These are phyloP conservation scores for Tenthredo scrophulariae DNA, from an alignment of 2,888 invertebrate genomes.

Conservation along the genomic window DNA sequence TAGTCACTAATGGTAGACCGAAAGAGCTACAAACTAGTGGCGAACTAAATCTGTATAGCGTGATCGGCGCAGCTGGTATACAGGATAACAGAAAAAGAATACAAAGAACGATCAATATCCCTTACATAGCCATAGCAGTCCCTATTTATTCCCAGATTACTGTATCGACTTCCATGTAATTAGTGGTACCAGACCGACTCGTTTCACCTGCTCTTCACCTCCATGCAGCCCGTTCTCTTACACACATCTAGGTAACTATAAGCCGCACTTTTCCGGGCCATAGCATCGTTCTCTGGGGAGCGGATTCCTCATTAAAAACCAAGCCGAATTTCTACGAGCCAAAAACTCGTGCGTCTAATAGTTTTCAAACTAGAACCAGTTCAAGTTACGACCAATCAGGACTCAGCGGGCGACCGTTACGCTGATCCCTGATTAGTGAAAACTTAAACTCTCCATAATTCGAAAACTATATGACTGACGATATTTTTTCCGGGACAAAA, in stretches of 20 bases:
- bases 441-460: neutral
- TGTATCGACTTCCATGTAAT: slow-evolving; percentile 46
- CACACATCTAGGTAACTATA: neutral
- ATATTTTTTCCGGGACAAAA: neutral
- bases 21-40: slow-evolving; percentile 8
- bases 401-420: neutral
- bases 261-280: neutral
- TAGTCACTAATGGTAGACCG: slow-evolving; percentile 1
- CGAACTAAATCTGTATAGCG: slow-evolving; percentile 39
- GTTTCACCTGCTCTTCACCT: slow-evolving; percentile 32
- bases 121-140: slow-evolving; percentile 12
- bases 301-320: neutral
- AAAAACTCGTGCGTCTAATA: slow-evolving; percentile 5
- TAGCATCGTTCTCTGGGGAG: neutral
- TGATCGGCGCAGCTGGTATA: slow-evolving; percentile 40
- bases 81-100: neutral
- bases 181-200: slow-evolving; percentile 19
- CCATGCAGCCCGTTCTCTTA: neutral
- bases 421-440: neutral
- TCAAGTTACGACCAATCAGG: neutral
- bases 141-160: slow-evolving; percentile 46
- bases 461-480: neutral
- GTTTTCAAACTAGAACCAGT: neutral
- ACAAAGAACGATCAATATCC: slow-evolving; percentile 20
- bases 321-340: neutral